Evolutionary conservation across 1,140 invertebrate genomes (phyloP).

Genomic region (Galleria mellonella): DNA sequence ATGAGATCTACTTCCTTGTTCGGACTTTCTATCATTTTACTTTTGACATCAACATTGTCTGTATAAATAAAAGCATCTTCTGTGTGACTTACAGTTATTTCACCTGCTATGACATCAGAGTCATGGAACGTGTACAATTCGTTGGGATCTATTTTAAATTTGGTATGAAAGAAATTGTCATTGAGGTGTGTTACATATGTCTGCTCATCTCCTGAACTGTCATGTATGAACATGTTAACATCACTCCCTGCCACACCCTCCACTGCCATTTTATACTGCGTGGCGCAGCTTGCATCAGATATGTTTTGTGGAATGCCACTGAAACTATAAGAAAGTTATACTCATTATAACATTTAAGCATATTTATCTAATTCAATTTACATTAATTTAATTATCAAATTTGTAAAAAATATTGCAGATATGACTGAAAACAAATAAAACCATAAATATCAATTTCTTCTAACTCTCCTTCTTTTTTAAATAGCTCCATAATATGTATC

Average conservation of each 20-base stretch:
- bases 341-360: conserved; percentile 4
- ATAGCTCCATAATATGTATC: too few species aligned
- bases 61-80: conserved; percentile 57
- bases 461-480: too few species aligned
- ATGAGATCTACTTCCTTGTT: conserved; percentile 43
- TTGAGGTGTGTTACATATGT: conserved; percentile 57
- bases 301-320: conserved; percentile 71
- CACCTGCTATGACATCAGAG: conserved; percentile 63
- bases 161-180: conserved; percentile 63
- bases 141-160: conserved; percentile 70
- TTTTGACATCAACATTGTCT: conserved; percentile 45
- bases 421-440: too few species aligned
- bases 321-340: conserved; percentile 41
- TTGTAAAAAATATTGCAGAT: too few species aligned
- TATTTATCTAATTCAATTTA: too few species aligned
- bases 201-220: conserved; percentile 57
- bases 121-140: conserved; percentile 67
- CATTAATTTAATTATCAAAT: too few species aligned
- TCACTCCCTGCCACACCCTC: conserved; percentile 56
- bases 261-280: conserved; percentile 66
- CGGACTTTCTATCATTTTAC: conserved; percentile 44
- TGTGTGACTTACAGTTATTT: conserved; percentile 63
- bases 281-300: conserved; percentile 64
- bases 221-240: conserved; percentile 60
- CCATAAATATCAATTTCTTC: too few species aligned